phyloP scores from a whole-genome alignment of 1,140 invertebrate species.

The Acarapis woodi region DNA sequence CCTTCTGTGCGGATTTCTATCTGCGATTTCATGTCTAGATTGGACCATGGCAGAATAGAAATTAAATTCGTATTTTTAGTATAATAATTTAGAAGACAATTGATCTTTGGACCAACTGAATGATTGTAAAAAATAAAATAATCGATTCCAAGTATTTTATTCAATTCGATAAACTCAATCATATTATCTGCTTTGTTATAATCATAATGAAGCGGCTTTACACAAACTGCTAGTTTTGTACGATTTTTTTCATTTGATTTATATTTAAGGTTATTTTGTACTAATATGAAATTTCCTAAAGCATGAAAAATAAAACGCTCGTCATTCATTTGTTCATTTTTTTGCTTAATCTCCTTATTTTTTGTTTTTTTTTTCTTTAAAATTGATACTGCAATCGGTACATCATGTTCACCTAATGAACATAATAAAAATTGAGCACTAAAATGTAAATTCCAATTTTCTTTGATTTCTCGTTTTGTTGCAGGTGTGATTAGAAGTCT shows the following conservation, averaged over 20 bases:
- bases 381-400: conserved; percentile 30
- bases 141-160: conserved; percentile 47
- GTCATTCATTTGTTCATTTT: neutral
- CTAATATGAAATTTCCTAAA: neutral
- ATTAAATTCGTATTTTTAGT: conserved; percentile 23
- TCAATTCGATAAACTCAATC: conserved; percentile 70
- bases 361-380: conserved; percentile 19
- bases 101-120: conserved; percentile 42
- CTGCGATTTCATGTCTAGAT: conserved; percentile 52
- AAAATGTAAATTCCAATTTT: conserved; percentile 80
- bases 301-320: neutral
- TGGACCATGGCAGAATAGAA: conserved; percentile 54
- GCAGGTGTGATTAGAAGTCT: conserved; percentile 15
- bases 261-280: neutral
- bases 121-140: conserved; percentile 82
- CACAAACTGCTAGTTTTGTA: conserved; percentile 45
- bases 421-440: conserved; percentile 66
- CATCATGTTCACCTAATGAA: conserved; percentile 17
- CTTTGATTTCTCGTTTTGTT: conserved; percentile 36
- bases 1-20: conserved; percentile 72
- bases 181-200: conserved; percentile 44
- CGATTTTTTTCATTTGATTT: neutral
- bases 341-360: conserved; percentile 10
- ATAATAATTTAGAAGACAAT: conserved; percentile 36
- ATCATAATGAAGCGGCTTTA: conserved; percentile 68